Evolutionary conservation across 1,140 invertebrate genomes (phyloP), one percentile per base, ranked within the genome.

Genomic region (Aphelenchoides besseyi): DNA sequence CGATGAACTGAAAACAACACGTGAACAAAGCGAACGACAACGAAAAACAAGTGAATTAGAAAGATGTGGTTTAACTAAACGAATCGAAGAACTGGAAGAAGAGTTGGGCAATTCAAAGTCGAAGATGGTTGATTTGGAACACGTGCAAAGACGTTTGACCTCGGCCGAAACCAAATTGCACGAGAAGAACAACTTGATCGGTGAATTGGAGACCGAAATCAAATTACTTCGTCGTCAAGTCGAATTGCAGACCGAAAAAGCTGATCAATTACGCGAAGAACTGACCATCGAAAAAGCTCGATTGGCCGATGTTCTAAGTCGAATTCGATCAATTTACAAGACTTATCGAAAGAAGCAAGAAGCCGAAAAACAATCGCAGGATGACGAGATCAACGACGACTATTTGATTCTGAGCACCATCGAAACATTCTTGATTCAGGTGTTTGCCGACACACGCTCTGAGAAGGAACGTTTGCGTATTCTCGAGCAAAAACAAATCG

Each of bases 401-500:
- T 32, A 57, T 18, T 26, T 74, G 29, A 23, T 78, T 29, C 69
- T 78, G n/a, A 52, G 71, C 26, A 55, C 61, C 23, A 78, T 78
- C 28, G 76, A 78, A 53, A 48, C 76, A n/a, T 35, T 79, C n/a
- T 32, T 78, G 16, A 69, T 76, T 61, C 28, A 72, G 18, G 79
- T 74, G 30, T 69, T 80, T 16, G 67, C 37, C 37, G 66, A 41
- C 12, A 70, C 77, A 3, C 28, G 77, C 16, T 2, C 16, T 1
- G 76, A 79, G 48, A 78, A 78, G 2, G 76, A 79, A 61, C 48
- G 69, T 16, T 37, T 78, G 30, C 36, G 78, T n/a, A 37, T 80
- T 32, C 73, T 81, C 55, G 74, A 78, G 63, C 68, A 73, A 68
- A 69, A 67, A 30, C 76, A 78, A 68, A 73, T 78, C 23, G 66